phyloP scores from a whole-genome alignment of 2,888 invertebrate genomes.

The Helicoverpa assulta region DNA sequence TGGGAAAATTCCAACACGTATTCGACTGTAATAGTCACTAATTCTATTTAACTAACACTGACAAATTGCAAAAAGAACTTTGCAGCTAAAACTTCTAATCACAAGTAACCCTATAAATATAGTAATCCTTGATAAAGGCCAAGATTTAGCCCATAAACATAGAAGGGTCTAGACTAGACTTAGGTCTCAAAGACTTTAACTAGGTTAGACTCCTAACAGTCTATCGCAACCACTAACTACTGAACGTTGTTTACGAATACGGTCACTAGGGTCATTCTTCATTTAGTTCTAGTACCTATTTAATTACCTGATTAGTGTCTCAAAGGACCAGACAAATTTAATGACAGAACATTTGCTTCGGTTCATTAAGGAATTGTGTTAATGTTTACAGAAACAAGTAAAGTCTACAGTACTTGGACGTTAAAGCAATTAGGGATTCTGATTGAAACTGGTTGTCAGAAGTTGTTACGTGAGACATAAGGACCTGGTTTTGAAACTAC shows the following conservation, averaged over 20 bases:
- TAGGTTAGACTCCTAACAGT: constrained; percentile 12
- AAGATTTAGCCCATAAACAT: constrained; percentile 34
- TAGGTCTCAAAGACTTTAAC: constrained; percentile 4
- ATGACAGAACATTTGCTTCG: constrained; percentile 6
- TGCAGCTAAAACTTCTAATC: no score
- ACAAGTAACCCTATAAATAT: no score
- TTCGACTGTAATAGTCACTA: no score
- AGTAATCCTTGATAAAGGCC: constrained; percentile 24
- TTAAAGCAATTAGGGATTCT: not conserved
- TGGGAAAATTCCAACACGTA: no score
- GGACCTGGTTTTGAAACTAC: not conserved
- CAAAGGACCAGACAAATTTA: constrained; percentile 27
- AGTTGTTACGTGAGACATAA: not conserved
- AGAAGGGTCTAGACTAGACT: constrained; percentile 7
- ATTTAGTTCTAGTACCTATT: constrained; percentile 27
- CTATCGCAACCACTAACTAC: constrained; percentile 16
- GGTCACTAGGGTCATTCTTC: constrained; percentile 29
- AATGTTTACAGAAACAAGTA: not conserved
- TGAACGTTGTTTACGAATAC: constrained; percentile 18
- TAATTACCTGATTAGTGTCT: constrained; percentile 27
- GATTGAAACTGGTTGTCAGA: not conserved
- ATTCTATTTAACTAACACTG: no score
- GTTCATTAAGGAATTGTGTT: constrained; percentile 10
- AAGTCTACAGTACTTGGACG: not conserved
- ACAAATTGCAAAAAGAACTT: no score